These are phyloP conservation scores for Abrostola tripartita DNA, from an alignment of 2,888 invertebrate genomes.

Conservation along the genomic window DNA sequence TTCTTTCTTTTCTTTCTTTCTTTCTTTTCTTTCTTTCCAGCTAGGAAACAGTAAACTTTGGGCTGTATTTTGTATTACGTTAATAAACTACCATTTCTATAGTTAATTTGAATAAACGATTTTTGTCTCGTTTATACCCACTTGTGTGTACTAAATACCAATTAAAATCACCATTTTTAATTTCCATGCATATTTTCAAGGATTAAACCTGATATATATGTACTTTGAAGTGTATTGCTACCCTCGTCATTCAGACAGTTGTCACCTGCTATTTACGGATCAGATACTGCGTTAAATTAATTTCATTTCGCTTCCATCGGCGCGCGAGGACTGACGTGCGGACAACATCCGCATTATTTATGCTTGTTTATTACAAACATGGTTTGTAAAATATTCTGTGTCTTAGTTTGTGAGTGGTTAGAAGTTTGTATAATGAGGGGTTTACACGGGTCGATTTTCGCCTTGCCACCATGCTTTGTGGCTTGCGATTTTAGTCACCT, in stretches of 20 bases:
- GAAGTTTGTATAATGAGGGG: background rate
- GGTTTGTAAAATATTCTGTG: background rate
- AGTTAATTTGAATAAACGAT: no score
- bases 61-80: no score
- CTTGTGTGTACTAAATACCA: background rate
- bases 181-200: conserved; percentile 15
- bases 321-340: conserved; percentile 32
- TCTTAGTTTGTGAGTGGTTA: background rate
- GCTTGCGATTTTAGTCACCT: no score
- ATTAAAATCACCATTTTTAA: conserved; percentile 28
- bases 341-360: conserved; percentile 29
- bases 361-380: conserved; percentile 25
- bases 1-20: no score
- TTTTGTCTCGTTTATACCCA: no score
- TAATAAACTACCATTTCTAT: no score
- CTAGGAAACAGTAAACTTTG: no score
- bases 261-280: conserved; percentile 65
- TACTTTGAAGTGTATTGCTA: conserved; percentile 29
- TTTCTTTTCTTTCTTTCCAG: no score
- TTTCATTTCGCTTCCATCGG: conserved; percentile 54
- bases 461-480: no score
- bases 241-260: conserved; percentile 64
- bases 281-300: conserved; percentile 59
- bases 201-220: conserved; percentile 21
- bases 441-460: conserved; percentile 36